Base-by-base conservation (phyloP, 2,113 vertebrate species). In the Gasterosteus aculeatus region DNA sequence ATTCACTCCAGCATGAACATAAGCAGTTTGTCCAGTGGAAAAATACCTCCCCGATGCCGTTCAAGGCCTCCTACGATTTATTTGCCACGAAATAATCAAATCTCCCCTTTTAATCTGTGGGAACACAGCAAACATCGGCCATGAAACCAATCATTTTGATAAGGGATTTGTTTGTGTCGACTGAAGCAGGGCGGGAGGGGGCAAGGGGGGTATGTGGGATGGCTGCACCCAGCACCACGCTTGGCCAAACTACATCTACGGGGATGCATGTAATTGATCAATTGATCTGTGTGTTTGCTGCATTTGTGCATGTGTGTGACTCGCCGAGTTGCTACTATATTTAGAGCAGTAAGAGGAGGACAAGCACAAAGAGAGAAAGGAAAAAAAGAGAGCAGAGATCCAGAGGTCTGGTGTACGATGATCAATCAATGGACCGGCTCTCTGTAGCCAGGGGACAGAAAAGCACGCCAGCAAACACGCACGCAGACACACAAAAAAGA, bases 391-490 rank as follows among this genome's bases (percentile, higher is more conserved):
- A 86, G 83, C 85, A 87, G 79, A 89, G 89, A 87, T 88, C 84
- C 81, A 85, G 87, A 92, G 91, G 88, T 92, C 91, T 92, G 82
- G 84, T 88, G 85, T 86, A 66, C 31, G 57, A 89, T 91, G 89
- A 94, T 94, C 93, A 93, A 93, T 94, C 92, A 92, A 77, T 64
- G 74, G 75, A 80, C 73, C 81, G 82, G 75, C 80, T 83, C 78
- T 66, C 44, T 80, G 79, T 77, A 88, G 86, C 89, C 89, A 78
- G 75, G 86, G 87, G 89, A 89, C 84, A 84, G 51, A 80, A 77
- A 81, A 75, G 68, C 87, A 78, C 56, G 68, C 74, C 69, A 61
- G 72, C 60, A 78, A 57, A 69, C 51, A 78, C 74, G 82, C 79
- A 72, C 35, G 14, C 15, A 39, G 64, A 64, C 49, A 62, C 35